Evolutionary conservation across 2,797 vertebrate species (phyloP).

Genomic region (Pelobates cultripes): DNA sequence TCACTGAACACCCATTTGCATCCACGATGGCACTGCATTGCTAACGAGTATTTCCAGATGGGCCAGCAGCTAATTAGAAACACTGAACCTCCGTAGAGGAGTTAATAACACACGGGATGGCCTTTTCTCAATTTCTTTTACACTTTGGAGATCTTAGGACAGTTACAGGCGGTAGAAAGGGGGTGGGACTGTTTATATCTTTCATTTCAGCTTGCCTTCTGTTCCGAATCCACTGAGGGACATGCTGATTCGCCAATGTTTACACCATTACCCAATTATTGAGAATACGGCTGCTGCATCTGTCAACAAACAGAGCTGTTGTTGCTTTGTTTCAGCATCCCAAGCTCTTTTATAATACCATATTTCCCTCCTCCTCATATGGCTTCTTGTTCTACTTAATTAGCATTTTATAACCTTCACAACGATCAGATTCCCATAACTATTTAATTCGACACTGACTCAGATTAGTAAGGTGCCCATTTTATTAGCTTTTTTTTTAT

Average conservation of each 20-base stretch:
- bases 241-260: constrained; percentile 95
- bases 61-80: constrained; percentile 32
- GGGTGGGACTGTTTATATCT: constrained; percentile 63
- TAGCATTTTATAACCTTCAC: constrained; percentile 77
- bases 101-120: constrained; percentile 14
- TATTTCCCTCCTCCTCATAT: constrained; percentile 75
- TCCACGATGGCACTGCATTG: background rate
- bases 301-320: constrained; percentile 99
- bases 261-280: constrained; percentile 99
- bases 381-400: constrained; percentile 84
- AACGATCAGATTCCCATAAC: constrained; percentile 75
- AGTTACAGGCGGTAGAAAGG: constrained; percentile 51
- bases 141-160: constrained; percentile 54
- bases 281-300: constrained; percentile 94
- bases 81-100: constrained; percentile 1
- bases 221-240: constrained; percentile 81
- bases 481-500: too few relatives aligned
- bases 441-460: constrained; percentile 65
- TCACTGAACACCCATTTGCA: constrained; percentile 1
- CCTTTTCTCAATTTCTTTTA: constrained; percentile 50
- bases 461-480: background rate
- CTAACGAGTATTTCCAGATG: constrained; percentile 44
- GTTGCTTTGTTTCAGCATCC: constrained; percentile 81
- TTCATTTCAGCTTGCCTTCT: constrained; percentile 66
- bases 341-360: constrained; percentile 38